Evolutionary conservation across 1,140 invertebrate species (phyloP).

Genomic region (Leguminivora glycinivorella): DNA sequence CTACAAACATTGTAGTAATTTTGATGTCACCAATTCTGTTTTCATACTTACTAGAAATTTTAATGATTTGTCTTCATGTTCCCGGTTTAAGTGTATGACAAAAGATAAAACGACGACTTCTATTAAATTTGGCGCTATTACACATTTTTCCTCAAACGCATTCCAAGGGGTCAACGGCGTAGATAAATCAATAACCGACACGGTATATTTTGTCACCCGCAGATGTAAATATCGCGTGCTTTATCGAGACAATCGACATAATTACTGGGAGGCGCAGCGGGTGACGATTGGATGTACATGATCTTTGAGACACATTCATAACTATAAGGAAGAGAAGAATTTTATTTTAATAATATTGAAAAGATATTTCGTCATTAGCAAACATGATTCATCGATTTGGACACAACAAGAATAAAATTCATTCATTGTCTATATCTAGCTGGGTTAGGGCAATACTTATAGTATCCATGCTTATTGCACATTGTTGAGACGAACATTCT

Average conservation of each 20-base stretch:
- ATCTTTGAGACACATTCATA: neutral
- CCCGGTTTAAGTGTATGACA: too few relatives aligned
- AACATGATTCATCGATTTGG: neutral
- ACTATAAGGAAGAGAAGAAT: neutral
- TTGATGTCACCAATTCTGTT: too few relatives aligned
- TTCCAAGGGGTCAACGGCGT: neutral
- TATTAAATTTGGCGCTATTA: neutral
- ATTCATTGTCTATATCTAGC: too few relatives aligned
- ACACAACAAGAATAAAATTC: too few relatives aligned
- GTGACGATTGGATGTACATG: conserved; percentile 3
- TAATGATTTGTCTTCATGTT: too few relatives aligned
- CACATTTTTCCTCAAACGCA: neutral
- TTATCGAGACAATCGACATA: conserved; percentile 10
- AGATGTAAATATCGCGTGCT: conserved; percentile 6
- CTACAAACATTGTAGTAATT: too few relatives aligned
- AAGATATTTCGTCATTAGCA: neutral
- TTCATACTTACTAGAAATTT: too few relatives aligned
- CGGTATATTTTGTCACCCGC: neutral
- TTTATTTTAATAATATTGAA: neutral
- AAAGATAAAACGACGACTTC: neutral
- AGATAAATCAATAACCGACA: neutral
- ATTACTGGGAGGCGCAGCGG: conserved; percentile 15
- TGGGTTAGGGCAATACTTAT: too few relatives aligned
- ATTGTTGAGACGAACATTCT: too few relatives aligned
- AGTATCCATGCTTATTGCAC: too few relatives aligned